Evolutionary conservation across 2,797 vertebrate species (phyloP).

Genomic region (Dryobates pubescens): DNA sequence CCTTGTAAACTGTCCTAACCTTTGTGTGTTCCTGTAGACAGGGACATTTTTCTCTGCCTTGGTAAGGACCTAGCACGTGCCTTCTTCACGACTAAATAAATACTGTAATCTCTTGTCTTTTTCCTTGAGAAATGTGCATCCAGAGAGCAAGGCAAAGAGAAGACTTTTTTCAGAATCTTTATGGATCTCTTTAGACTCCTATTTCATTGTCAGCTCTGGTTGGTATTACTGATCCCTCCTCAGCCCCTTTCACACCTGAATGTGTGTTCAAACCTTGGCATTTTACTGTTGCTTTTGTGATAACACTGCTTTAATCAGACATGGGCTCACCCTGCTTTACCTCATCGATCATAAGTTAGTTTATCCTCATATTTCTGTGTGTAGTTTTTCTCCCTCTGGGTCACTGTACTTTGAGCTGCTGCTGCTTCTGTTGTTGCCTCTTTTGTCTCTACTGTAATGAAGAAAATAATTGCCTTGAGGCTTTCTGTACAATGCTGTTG

Average conservation of each 20-base stretch:
- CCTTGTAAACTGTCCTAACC: not conserved
- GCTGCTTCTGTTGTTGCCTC: not conserved
- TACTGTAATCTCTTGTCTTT: not conserved
- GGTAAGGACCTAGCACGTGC: not conserved
- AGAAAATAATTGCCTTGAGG: not conserved
- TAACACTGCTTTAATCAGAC: not conserved
- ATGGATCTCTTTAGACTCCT: not conserved
- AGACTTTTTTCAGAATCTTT: not conserved
- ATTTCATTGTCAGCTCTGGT: not conserved
- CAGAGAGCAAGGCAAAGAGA: not conserved
- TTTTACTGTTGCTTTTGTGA: not conserved
- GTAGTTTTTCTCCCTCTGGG: rapidly evolving
- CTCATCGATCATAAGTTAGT: not conserved
- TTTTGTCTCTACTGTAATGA: not conserved
- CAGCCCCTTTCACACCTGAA: not conserved
- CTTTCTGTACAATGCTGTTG: not conserved
- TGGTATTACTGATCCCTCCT: not conserved
- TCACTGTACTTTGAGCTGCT: not conserved
- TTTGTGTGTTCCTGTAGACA: not conserved
- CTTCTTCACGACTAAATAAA: not conserved
- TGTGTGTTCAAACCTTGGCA: not conserved
- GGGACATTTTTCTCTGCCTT: not conserved
- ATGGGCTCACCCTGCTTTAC: not conserved
- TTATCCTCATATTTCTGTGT: not conserved
- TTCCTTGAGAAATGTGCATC: not conserved